Conservation (phyloP, 2,888 invertebrate genomes). For the Bibio marci region DNA sequence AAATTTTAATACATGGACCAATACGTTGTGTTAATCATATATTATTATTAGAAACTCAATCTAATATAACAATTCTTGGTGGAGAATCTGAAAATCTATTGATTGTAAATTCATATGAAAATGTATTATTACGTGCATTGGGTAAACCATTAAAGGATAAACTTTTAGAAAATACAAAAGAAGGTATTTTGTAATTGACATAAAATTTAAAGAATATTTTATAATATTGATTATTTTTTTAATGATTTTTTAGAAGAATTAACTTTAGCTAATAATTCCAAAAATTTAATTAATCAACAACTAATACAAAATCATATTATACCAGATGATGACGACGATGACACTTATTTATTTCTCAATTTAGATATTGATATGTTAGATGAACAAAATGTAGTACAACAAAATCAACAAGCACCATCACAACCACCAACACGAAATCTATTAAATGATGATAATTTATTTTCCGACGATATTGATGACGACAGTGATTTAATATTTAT, state of each 20-base stretch:
- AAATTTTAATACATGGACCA: conserved; percentile 38
- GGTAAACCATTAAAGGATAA: conserved; percentile 28
- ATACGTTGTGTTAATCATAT: conserved; percentile 39
- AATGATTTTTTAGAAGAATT: neutral
- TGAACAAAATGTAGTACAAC: no score
- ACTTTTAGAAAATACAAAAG: no score
- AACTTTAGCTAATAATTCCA: neutral
- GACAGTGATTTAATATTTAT: neutral
- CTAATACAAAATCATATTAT: neutral
- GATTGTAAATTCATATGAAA: conserved; percentile 34
- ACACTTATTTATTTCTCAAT: conserved; percentile 4
- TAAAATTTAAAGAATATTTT: neutral
- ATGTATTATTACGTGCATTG: conserved; percentile 33
- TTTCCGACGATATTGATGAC: neutral
- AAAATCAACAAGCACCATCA: no score
- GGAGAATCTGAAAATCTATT: conserved; percentile 41
- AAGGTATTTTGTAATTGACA: conserved; percentile 3
- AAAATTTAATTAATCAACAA: neutral
- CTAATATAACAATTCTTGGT: conserved; percentile 36
- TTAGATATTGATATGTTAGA: neutral
- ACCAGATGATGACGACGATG: neutral
- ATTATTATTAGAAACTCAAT: conserved; percentile 33
- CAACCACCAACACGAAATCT: no score
- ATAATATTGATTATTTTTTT: neutral
- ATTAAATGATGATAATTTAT: no score